Conservation (phyloP, 2,797 vertebrate genomes). For the Crotalus adamanteus region DNA sequence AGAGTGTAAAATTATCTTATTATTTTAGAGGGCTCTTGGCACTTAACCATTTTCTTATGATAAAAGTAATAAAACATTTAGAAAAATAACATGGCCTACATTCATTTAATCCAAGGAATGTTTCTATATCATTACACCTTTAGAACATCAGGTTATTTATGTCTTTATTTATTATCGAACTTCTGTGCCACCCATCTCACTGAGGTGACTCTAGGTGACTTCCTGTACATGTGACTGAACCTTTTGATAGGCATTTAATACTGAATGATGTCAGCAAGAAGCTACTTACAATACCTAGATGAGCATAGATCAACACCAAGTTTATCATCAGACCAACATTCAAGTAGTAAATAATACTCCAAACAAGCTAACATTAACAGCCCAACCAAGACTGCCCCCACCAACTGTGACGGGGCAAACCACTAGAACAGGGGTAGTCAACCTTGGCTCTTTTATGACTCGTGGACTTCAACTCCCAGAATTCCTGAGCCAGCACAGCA, state of each 20-base stretch:
- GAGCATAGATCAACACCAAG: not conserved
- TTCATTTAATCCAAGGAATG: not conserved
- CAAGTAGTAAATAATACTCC: too few species aligned
- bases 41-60: not conserved
- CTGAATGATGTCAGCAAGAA: not conserved
- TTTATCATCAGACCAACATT: not conserved
- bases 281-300: not conserved
- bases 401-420: too few species aligned
- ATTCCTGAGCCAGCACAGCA: too few species aligned
- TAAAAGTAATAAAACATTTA: not conserved
- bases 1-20: too few species aligned
- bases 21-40: not conserved
- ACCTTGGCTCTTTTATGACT: too few species aligned
- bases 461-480: too few species aligned
- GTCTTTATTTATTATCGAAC: not conserved
- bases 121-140: not conserved
- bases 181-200: not conserved
- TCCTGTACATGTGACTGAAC: not conserved
- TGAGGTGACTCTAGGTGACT: not conserved
- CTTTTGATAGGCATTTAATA: not conserved
- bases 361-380: too few species aligned
- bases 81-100: not conserved
- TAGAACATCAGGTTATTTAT: not conserved
- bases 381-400: too few species aligned
- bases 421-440: too few species aligned